These are phyloP conservation scores for Cebus imitator DNA, from an alignment of 2,113 vertebrate species.

Conservation along the genomic window DNA sequence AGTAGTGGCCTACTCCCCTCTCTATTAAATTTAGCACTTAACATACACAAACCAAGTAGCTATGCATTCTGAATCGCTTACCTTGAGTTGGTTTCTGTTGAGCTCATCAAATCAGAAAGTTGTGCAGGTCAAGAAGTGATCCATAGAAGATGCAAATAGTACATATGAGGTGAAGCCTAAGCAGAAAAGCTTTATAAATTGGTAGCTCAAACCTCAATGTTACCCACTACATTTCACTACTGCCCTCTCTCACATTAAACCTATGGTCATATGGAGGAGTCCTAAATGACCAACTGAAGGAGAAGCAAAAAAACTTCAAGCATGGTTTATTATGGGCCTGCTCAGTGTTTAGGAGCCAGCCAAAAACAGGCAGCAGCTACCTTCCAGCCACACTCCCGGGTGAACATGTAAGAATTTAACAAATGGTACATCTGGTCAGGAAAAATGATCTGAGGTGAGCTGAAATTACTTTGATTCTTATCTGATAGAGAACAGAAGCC, in stretches of 20 bases:
- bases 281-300: neutral
- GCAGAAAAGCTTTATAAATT: neutral
- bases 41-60: no score
- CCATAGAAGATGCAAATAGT: neutral
- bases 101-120: neutral
- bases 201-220: neutral
- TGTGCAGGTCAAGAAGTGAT: neutral
- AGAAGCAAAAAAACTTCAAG: neutral
- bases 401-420: neutral
- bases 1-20: neutral
- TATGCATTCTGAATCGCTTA: neutral
- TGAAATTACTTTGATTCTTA: slow-evolving; percentile 1
- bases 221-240: neutral
- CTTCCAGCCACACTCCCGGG: neutral
- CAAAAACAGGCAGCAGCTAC: neutral
- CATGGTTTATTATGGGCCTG: neutral
- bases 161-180: neutral
- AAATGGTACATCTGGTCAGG: neutral
- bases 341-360: neutral
- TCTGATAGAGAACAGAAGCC: neutral
- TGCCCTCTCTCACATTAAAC: neutral
- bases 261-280: neutral
- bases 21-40: neutral
- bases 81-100: neutral
- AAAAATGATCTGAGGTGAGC: neutral